These are phyloP conservation scores for Hyphantria cunea DNA, from an alignment of 1,140 invertebrate species.

Conservation along the genomic window DNA sequence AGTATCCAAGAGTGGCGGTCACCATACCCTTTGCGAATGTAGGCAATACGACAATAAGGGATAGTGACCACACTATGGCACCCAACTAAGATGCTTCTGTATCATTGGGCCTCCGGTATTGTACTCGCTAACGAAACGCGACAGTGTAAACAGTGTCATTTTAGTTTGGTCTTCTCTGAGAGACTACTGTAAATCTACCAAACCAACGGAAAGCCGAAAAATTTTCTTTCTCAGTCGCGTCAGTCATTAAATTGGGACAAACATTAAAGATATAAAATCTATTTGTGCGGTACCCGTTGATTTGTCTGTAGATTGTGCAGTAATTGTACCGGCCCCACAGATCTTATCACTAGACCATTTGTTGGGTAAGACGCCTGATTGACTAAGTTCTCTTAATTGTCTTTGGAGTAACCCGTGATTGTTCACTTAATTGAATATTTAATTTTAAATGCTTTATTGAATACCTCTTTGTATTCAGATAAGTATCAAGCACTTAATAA, in stretches of 20 bases:
- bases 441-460: constrained; percentile 23
- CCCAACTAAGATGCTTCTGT: no score
- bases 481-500: neutral
- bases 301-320: constrained; percentile 51
- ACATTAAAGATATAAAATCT: constrained; percentile 59
- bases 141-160: no score
- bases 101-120: no score
- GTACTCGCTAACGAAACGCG: no score
- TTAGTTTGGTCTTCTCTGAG: no score
- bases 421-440: constrained; percentile 28
- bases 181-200: no score
- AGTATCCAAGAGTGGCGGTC: no score
- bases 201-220: no score
- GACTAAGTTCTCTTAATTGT: constrained; percentile 41
- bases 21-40: no score
- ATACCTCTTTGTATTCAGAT: constrained; percentile 3
- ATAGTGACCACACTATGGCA: no score
- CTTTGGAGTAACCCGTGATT: constrained; percentile 9
- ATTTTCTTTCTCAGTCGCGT: neutral
- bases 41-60: no score
- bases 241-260: constrained; percentile 22
- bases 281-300: constrained; percentile 58
- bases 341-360: constrained; percentile 45
- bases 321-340: constrained; percentile 42
- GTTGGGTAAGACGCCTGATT: constrained; percentile 37